Conservation (phyloP, 2,888 invertebrate genomes). For the Blera fallax region DNA sequence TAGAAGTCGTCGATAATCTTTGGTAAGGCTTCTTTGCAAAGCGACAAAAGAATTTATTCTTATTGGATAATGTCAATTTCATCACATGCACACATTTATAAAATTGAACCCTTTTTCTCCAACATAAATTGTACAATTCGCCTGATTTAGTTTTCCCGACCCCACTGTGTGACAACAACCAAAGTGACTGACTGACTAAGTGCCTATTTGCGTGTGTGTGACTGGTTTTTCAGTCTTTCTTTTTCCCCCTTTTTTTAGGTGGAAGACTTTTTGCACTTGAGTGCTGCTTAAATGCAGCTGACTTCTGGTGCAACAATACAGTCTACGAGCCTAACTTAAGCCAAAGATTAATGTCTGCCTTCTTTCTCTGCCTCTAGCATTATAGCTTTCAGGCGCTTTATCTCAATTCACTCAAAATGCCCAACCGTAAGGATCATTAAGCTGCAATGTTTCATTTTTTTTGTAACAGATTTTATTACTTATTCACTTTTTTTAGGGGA, state of each 20-base stretch:
- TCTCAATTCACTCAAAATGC: neutral
- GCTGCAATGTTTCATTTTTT: neutral
- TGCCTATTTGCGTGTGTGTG: conserved; percentile 61
- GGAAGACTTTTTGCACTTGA: conserved; percentile 42
- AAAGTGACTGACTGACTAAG: conserved; percentile 64
- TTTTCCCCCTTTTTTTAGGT: conserved; percentile 3
- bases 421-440: neutral
- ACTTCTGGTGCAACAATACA: conserved; percentile 14
- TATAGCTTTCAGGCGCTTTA: neutral
- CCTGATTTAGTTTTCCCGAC: neutral
- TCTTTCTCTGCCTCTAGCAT: neutral
- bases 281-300: conserved; percentile 3
- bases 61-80: too few relatives aligned
- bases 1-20: too few relatives aligned
- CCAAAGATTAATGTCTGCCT: conserved; percentile 24
- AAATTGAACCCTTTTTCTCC: too few relatives aligned
- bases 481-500: neutral
- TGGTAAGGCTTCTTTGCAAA: too few relatives aligned
- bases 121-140: too few relatives aligned
- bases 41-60: too few relatives aligned
- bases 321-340: conserved; percentile 16
- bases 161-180: conserved; percentile 27
- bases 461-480: neutral
- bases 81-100: too few relatives aligned
- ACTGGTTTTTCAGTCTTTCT: conserved; percentile 56